These are phyloP conservation scores for Drosophila sp. DNA, from an alignment of 1,140 invertebrate genomes.

Conservation along the genomic window DNA sequence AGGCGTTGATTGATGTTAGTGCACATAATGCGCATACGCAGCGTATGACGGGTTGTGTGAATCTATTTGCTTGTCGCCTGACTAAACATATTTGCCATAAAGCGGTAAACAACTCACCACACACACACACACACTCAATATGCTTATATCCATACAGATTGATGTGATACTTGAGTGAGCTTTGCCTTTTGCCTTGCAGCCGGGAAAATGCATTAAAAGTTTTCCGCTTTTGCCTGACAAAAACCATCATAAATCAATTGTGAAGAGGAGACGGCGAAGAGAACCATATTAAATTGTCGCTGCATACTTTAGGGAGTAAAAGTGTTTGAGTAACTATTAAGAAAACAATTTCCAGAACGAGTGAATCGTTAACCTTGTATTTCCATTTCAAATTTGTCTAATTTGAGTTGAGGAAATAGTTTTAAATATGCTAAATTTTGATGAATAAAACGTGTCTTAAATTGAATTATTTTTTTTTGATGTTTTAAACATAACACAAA, in stretches of 20 bases:
- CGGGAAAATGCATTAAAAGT: constrained; percentile 50
- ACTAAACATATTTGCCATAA: constrained; percentile 45
- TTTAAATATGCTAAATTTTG: background rate
- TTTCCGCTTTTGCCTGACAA: constrained; percentile 7
- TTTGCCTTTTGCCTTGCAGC: constrained; percentile 23
- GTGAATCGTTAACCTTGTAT: background rate
- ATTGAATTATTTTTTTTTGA: background rate
- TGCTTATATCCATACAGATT: background rate
- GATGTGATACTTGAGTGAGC: constrained; percentile 35
- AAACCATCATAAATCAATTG: constrained; percentile 11
- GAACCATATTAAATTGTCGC: background rate
- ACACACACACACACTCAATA: constrained; percentile 3
- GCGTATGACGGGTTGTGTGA: constrained; percentile 34
- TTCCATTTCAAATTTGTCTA: too few species aligned
- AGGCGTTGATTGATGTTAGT: constrained; percentile 14
- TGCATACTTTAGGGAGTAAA: constrained; percentile 1
- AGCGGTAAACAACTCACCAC: constrained; percentile 43
- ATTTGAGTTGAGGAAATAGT: too few species aligned
- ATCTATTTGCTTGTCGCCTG: constrained; percentile 20
- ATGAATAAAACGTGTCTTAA: background rate
- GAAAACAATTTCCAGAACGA: background rate
- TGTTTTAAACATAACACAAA: too few species aligned
- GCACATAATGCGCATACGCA: constrained; percentile 74
- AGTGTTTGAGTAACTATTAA: too few species aligned
- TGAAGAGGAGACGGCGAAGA: constrained; percentile 11